phyloP scores from a whole-genome alignment of 2,113 vertebrate species.

The Coreoperca whiteheadi region DNA sequence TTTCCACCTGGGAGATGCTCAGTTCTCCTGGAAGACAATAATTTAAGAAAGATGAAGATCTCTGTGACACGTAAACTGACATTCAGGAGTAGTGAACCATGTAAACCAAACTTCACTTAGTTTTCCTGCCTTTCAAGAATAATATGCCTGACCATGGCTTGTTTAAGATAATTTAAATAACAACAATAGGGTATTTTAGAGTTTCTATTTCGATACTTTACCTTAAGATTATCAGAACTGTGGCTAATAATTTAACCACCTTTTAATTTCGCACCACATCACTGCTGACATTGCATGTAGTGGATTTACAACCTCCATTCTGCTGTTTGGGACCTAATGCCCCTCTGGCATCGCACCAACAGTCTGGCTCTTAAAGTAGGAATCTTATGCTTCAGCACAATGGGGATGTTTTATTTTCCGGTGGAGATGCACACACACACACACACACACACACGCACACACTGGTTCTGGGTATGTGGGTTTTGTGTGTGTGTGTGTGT shows the following conservation, averaged over 20 bases:
- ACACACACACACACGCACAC: neutral
- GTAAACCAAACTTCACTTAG: neutral
- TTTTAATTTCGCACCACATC: constrained; percentile 33
- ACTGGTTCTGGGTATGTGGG: neutral
- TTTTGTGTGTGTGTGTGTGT: constrained; percentile 11
- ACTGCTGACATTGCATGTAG: constrained; percentile 57
- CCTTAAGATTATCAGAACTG: neutral
- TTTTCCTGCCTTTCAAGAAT: neutral
- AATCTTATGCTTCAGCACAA: constrained; percentile 70
- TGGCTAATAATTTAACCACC: constrained; percentile 27
- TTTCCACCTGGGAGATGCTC: constrained; percentile 8
- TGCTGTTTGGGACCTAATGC: constrained; percentile 28
- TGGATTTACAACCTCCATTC: constrained; percentile 56
- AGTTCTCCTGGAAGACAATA: neutral
- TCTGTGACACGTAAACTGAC: neutral
- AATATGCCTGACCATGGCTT: neutral
- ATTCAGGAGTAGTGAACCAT: neutral
- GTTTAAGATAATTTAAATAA: neutral
- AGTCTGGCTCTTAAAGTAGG: constrained; percentile 56
- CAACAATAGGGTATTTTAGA: neutral
- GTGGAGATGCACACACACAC: constrained; percentile 41
- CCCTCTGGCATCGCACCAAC: constrained; percentile 45
- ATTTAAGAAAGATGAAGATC: neutral
- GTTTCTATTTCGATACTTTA: constrained; percentile 7
- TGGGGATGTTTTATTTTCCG: constrained; percentile 66